Evolutionary conservation across 2,888 invertebrate genomes (phyloP).

Genomic region (Rosalia funebris): DNA sequence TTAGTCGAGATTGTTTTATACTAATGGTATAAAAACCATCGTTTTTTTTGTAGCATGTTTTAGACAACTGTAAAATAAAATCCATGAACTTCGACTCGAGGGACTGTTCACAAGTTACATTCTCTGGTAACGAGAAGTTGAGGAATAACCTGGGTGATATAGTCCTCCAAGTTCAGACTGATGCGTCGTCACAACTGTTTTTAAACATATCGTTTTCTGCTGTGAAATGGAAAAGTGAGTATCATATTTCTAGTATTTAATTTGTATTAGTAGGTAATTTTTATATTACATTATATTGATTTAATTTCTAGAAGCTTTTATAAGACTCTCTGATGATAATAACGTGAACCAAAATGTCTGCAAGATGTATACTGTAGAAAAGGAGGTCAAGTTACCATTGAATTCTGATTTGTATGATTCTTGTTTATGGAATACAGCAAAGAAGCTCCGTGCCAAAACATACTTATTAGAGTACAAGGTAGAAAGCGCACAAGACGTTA

Average conservation of each 20-base stretch:
- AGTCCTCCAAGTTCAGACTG: slow-evolving; percentile 17
- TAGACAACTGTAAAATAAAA: slow-evolving; percentile 16
- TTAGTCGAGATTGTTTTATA: no score
- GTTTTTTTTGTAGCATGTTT: slow-evolving; percentile 1
- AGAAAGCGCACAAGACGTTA: slow-evolving; percentile 39
- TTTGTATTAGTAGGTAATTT: not conserved
- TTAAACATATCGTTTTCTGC: slow-evolving; percentile 38
- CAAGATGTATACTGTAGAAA: slow-evolving; percentile 36
- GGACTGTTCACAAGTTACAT: slow-evolving; percentile 28
- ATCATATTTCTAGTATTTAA: not conserved
- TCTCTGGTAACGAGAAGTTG: slow-evolving; percentile 26
- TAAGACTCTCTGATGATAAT: slow-evolving; percentile 39
- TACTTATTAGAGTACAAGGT: slow-evolving; percentile 43
- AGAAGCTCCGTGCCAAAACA: slow-evolving; percentile 23
- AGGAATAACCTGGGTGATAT: slow-evolving; percentile 32
- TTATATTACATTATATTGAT: slow-evolving; percentile 3
- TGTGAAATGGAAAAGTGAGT: slow-evolving; percentile 44
- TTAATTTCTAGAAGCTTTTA: slow-evolving; percentile 38
- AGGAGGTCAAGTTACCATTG: slow-evolving; percentile 3
- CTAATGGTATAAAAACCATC: not conserved
- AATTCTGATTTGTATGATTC: slow-evolving; percentile 28
- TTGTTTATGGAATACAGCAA: slow-evolving; percentile 33
- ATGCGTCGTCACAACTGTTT: slow-evolving; percentile 4
- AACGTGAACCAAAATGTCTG: slow-evolving; percentile 33
- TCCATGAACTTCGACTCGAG: slow-evolving; percentile 20